phyloP scores from a whole-genome alignment of 1,140 invertebrate genomes.

The Heliconius himera region DNA sequence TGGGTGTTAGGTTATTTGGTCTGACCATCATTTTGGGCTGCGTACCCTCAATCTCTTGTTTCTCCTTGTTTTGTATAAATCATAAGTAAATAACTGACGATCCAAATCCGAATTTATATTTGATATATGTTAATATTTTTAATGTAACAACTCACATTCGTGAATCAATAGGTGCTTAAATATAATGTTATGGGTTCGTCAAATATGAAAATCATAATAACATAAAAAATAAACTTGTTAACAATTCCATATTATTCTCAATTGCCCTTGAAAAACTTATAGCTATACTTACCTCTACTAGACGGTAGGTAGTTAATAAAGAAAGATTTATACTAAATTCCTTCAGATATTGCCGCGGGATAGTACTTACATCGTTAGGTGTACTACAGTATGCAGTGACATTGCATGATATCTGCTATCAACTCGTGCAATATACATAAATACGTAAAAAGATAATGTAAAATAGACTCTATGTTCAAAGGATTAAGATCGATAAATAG shows the following conservation, averaged over 20 bases:
- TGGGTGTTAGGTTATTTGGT: too few relatives aligned
- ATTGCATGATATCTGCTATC: conserved; percentile 67
- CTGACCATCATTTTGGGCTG: too few relatives aligned
- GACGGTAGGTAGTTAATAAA: conserved; percentile 24
- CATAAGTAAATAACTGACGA: too few relatives aligned
- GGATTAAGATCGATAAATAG: conserved; percentile 48
- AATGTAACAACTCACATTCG: too few relatives aligned
- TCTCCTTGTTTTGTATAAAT: too few relatives aligned
- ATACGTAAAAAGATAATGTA: conserved; percentile 8
- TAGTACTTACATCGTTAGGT: conserved; percentile 53
- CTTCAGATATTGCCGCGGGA: conserved; percentile 47
- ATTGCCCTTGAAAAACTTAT: not conserved
- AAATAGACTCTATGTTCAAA: conserved; percentile 45
- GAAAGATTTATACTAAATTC: conserved; percentile 36
- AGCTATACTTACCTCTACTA: not conserved
- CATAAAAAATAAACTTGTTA: too few relatives aligned
- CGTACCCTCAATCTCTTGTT: too few relatives aligned
- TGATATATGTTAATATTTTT: too few relatives aligned
- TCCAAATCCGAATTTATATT: too few relatives aligned
- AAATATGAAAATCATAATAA: too few relatives aligned
- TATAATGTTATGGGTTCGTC: too few relatives aligned
- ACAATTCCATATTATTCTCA: not conserved
- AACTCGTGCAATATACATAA: conserved; percentile 33
- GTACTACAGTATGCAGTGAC: conserved; percentile 51
- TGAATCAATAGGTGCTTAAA: too few relatives aligned